Conservation (phyloP, 2,113 vertebrate genomes). For the Gasterosteus aculeatus region DNA sequence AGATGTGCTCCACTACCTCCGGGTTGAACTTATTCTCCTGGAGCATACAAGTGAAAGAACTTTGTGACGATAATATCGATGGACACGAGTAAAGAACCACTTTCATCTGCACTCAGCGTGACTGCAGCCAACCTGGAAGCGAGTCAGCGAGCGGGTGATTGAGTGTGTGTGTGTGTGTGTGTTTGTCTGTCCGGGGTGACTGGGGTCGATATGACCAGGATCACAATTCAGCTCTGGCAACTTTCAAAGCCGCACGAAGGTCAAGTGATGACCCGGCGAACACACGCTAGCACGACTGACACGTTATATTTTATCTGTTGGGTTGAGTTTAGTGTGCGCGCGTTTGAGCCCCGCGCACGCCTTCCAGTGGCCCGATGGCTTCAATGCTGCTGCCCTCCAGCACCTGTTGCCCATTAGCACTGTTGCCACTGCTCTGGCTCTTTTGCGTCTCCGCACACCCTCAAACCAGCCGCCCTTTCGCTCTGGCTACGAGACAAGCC, state of each 20-base stretch:
- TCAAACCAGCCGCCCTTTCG: conserved; percentile 29
- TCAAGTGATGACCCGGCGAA: conserved; percentile 70
- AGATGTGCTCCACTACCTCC: conserved; percentile 93
- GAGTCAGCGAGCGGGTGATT: conserved; percentile 28
- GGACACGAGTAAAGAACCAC: conserved; percentile 12
- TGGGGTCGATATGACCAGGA: conserved; percentile 48
- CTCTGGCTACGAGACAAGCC: conserved; percentile 43
- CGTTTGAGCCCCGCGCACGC: conserved; percentile 58
- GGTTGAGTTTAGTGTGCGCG: conserved; percentile 67
- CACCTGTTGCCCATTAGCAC: conserved; percentile 82
- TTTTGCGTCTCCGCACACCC: conserved; percentile 48
- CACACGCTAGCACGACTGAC: conserved; percentile 53
- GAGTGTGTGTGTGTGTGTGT: conserved; percentile 30
- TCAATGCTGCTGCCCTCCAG: conserved; percentile 59
- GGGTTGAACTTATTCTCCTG: conserved; percentile 91
- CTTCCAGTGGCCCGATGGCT: conserved; percentile 65
- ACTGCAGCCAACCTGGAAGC: conserved; percentile 1
- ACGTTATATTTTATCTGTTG: conserved; percentile 66
- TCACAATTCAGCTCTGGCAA: conserved; percentile 62
- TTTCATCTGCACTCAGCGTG: conserved; percentile 10
- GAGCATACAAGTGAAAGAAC: conserved; percentile 23
- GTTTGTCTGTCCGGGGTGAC: conserved; percentile 53
- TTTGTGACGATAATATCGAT: conserved; percentile 9
- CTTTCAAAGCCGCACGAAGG: conserved; percentile 68
- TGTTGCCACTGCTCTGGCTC: conserved; percentile 64